These are phyloP conservation scores for Lophotriccus pileatus DNA, from an alignment of 2,797 vertebrate genomes.

Conservation along the genomic window DNA sequence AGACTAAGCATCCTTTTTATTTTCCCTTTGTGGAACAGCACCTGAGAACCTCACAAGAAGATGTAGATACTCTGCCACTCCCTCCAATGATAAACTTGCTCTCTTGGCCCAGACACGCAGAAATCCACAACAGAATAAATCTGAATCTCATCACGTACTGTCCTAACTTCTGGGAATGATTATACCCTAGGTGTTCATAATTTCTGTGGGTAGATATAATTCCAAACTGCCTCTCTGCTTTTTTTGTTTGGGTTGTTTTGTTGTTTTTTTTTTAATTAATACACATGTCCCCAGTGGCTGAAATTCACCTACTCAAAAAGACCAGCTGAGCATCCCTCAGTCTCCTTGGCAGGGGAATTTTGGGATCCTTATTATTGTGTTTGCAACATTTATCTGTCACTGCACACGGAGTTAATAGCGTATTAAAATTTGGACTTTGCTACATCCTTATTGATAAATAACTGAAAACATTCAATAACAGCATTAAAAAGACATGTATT, in stretches of 20 bases:
- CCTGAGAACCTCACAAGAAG: neutral
- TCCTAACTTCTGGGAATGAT: neutral
- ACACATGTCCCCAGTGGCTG: neutral
- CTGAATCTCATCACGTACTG: neutral
- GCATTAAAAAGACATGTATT: neutral
- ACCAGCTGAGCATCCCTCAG: neutral
- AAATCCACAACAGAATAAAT: conserved; percentile 8
- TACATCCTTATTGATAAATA: neutral
- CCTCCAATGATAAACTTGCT: neutral
- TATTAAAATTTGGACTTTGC: neutral
- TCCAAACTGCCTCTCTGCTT: neutral
- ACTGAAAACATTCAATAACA: neutral
- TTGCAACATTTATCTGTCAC: neutral
- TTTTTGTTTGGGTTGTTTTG: neutral
- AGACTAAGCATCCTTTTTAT: neutral
- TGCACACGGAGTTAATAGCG: rapidly evolving
- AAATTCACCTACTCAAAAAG: neutral
- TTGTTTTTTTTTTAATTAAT: neutral
- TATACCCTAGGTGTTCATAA: neutral
- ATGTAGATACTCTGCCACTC: neutral
- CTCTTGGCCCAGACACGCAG: neutral
- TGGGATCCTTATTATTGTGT: neutral
- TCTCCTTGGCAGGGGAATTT: neutral
- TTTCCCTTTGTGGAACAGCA: neutral
- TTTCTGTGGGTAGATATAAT: neutral